Evolutionary conservation across 2,888 invertebrate genomes (phyloP), one percentile per base, ranked within the genome.

Genomic region (Reticulitermes lucifugus): DNA sequence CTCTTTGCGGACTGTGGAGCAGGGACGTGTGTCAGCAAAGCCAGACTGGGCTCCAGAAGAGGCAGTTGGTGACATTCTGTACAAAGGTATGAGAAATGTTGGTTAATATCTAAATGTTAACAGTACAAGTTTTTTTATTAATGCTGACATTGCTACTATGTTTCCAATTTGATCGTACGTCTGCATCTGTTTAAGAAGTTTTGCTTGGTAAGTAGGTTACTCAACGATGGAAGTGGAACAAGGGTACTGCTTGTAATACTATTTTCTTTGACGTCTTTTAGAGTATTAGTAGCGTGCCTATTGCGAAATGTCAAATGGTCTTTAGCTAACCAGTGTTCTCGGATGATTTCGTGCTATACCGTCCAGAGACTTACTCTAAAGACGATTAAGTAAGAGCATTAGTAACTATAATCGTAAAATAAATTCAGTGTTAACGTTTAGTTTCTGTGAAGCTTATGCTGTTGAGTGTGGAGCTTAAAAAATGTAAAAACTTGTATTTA

Each of bases 211-310:
- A 81, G 81, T 81, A 81, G 81, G 81, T 81, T 81, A 81, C 9
- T 2, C 18, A 43, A 65, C 70, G 35, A 21, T 73, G 51, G 41
- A 81, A 81, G 81, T 81, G n/a, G 81, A 81, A 70, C 81, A n/a
- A 81, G 81, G 70, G 25, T 25, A 21, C 65, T 70, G 46, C 25
- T 59, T 55, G 43, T 70, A 65, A 46, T 46, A 46, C 59, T 81
- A 43, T 43, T 59, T 43, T 73, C 55, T 81, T 81, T 81, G 81
- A 81, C 81, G 81, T 81, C 70, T 46, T 70, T 43, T 65, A 77
- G 46, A 46, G 51, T 77, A 77, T 25, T 77, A 77, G 77, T 21
- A 77, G 77, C 51, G 77, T 77, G 51, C 46, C 51, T 43, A 51
- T 46, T 46, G 29, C 46, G 46, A n/a, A n/a, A 77, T 46, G 73